Conservation (phyloP, 30 jellyfish, hydroid and myxozoan genomes). For the Turritopsis rubra region DNA sequence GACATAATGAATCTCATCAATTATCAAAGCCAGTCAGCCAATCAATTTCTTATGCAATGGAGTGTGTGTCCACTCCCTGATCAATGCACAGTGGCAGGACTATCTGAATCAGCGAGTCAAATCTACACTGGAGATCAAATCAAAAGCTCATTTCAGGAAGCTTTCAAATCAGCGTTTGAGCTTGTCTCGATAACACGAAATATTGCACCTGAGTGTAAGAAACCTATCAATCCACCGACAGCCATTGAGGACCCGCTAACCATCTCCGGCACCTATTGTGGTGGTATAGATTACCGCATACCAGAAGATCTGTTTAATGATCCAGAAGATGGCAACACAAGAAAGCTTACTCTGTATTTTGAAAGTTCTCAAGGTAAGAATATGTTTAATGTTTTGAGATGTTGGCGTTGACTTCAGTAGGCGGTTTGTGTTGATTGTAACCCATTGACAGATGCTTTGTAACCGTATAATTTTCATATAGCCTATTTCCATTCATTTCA, state of each 20-base stretch:
- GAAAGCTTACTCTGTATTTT: constrained; percentile 24
- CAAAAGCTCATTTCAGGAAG: neutral
- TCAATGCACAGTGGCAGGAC: constrained; percentile 58
- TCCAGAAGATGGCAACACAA: constrained; percentile 84
- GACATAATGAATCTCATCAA: constrained; percentile 30
- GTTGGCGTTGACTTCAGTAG: neutral
- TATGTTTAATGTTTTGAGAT: too few relatives aligned
- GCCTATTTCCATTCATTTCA: too few relatives aligned
- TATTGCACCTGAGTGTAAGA: constrained; percentile 1
- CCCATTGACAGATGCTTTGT: too few relatives aligned
- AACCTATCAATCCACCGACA: constrained; percentile 61
- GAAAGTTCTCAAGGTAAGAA: neutral
- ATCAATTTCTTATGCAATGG: constrained; percentile 32
- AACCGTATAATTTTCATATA: too few relatives aligned
- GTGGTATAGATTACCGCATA: constrained; percentile 48
- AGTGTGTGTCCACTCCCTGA: constrained; percentile 67
- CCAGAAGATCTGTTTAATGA: constrained; percentile 63
- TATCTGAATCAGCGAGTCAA: constrained; percentile 16
- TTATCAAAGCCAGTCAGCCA: constrained; percentile 12
- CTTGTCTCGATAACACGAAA: neutral
- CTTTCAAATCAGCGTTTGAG: neutral
- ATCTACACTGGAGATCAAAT: neutral
- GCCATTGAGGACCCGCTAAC: constrained; percentile 39
- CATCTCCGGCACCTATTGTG: constrained; percentile 50
- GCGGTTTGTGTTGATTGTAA: too few relatives aligned